These are phyloP conservation scores for Avahi laniger DNA, from an alignment of 2,797 vertebrate species.

Conservation along the genomic window DNA sequence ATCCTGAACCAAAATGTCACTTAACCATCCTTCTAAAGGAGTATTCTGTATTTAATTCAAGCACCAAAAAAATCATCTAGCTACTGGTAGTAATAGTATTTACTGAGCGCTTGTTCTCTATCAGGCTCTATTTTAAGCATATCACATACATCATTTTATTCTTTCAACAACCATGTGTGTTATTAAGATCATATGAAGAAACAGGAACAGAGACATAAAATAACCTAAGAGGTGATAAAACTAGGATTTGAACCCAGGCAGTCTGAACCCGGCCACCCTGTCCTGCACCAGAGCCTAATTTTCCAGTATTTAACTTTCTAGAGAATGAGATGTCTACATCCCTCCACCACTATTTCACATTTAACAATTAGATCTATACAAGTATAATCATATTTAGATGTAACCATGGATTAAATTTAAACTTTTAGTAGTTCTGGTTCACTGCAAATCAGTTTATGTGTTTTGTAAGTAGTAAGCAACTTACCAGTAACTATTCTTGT, in stretches of 20 bases:
- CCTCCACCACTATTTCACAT: background rate
- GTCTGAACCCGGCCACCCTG: background rate
- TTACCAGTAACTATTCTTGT: background rate
- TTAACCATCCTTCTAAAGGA: background rate
- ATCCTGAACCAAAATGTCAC: background rate
- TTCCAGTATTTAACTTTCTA: background rate
- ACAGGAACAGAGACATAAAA: background rate
- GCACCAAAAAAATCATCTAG: background rate
- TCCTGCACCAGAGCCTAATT: background rate
- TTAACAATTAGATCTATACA: background rate
- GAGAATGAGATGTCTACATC: background rate
- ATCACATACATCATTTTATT: background rate
- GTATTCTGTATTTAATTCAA: slow-evolving; percentile 34
- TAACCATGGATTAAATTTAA: background rate
- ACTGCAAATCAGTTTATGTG: background rate
- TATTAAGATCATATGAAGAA: slow-evolving; percentile 1
- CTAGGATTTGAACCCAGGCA: background rate
- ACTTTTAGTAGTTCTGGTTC: background rate
- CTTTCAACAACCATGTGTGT: background rate
- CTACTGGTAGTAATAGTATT: background rate
- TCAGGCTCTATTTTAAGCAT: background rate
- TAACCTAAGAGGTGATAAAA: slow-evolving; percentile 11
- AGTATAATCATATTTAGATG: background rate
- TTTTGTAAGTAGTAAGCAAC: background rate
- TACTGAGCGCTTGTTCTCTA: background rate